Conservation (phyloP, 1,140 invertebrate genomes). For the Coptotermes formosanus region DNA sequence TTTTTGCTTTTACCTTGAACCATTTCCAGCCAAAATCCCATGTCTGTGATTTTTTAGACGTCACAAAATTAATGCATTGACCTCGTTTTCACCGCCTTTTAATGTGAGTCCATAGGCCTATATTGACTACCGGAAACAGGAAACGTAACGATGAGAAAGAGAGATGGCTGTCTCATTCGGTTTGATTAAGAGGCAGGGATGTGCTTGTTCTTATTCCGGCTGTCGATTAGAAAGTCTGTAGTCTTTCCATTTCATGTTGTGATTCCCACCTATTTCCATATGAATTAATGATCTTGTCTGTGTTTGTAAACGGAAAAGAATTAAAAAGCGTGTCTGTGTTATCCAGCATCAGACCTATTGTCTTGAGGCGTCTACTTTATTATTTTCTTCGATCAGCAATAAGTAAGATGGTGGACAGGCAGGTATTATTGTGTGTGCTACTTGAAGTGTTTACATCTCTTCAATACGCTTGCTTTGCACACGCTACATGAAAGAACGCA, state of each 20-base stretch:
- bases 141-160: not conserved
- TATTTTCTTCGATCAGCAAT: not conserved
- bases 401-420: not conserved
- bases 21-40: too few relatives aligned
- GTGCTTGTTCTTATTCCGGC: not conserved
- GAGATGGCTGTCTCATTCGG: not conserved
- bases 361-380: not conserved
- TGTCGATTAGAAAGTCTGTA: not conserved
- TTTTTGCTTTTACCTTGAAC: too few relatives aligned
- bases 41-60: too few relatives aligned
- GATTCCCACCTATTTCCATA: not conserved
- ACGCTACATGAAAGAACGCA: too few relatives aligned
- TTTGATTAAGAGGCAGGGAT: not conserved
- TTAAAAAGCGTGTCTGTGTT: not conserved
- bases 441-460: too few relatives aligned
- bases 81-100: too few relatives aligned
- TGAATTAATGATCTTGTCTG: not conserved
- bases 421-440: too few relatives aligned
- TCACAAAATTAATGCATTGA: too few relatives aligned
- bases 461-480: too few relatives aligned
- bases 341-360: not conserved
- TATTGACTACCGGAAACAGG: not conserved
- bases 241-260: not conserved
- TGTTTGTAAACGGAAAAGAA: not conserved
- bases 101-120: too few relatives aligned